Evolutionary conservation across 1,140 invertebrate genomes (phyloP).

Genomic region (Drosophila kepulauana): DNA sequence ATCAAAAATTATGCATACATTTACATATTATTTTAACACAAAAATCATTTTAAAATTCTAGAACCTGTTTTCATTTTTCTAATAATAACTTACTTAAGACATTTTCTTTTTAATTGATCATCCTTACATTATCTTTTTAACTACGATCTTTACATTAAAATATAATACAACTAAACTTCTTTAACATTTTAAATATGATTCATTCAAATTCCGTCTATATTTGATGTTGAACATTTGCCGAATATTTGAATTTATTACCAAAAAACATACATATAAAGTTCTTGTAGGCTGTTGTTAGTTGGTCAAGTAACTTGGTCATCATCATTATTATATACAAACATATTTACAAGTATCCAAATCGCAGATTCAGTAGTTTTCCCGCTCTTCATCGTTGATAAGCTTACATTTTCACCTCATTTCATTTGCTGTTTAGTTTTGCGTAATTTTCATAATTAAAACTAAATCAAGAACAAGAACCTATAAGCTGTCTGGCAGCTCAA

Average conservation of each 20-base stretch:
- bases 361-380: constrained; percentile 10
- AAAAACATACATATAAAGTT: constrained; percentile 13
- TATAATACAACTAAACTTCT: not conserved
- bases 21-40: too few relatives aligned
- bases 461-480: constrained; percentile 67
- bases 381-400: constrained; percentile 22
- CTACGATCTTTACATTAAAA: not conserved
- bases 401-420: constrained; percentile 74
- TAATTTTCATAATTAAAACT: constrained; percentile 62
- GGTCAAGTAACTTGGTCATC: constrained; percentile 15
- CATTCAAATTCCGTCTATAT: not conserved
- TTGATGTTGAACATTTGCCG: not conserved
- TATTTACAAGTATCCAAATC: not conserved
- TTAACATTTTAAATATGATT: not conserved
- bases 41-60: too few relatives aligned
- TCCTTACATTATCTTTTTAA: too few relatives aligned
- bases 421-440: constrained; percentile 14
- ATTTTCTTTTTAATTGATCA: too few relatives aligned
- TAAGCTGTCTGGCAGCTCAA: constrained; percentile 56
- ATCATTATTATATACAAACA: constrained; percentile 23
- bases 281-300: not conserved
- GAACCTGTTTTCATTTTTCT: too few relatives aligned
- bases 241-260: not conserved
- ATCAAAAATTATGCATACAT: too few relatives aligned
- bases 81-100: too few relatives aligned